phyloP scores from a whole-genome alignment of 1,140 invertebrate species.

The Drosophila burlai region DNA sequence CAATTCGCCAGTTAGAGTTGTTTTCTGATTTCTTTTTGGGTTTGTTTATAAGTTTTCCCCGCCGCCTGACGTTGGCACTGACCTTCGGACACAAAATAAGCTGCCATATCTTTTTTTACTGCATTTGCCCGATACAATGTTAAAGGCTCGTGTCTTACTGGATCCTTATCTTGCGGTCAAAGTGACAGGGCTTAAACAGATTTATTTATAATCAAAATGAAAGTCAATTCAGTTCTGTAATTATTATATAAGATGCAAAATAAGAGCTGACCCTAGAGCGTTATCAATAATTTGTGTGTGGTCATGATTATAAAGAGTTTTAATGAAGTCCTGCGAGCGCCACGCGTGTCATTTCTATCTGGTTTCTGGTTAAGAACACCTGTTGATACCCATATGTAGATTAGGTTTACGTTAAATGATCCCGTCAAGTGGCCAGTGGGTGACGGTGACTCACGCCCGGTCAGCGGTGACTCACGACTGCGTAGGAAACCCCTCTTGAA shows the following conservation, averaged over 20 bases:
- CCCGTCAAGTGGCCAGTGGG: constrained; percentile 20
- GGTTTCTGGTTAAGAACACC: constrained; percentile 4
- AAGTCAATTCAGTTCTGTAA: constrained; percentile 15
- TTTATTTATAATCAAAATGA: neutral
- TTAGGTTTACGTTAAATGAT: constrained; percentile 19
- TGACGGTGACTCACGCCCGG: constrained; percentile 39
- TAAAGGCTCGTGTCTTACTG: constrained; percentile 2
- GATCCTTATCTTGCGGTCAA: neutral
- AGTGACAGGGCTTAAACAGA: constrained; percentile 7
- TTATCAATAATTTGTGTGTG: constrained; percentile 5
- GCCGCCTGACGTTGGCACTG: constrained; percentile 64
- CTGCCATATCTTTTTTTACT: constrained; percentile 44
- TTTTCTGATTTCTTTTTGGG: constrained; percentile 29
- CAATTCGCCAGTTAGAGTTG: constrained; percentile 24
- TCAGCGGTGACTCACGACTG: constrained; percentile 41
- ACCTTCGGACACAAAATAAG: constrained; percentile 72
- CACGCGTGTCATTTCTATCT: constrained; percentile 2
- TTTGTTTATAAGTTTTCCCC: constrained; percentile 25
- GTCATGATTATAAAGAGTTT: constrained; percentile 10
- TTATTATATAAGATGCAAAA: constrained; percentile 7
- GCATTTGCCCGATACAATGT: constrained; percentile 6
- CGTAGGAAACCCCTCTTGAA: constrained; percentile 63
- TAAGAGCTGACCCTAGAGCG: neutral
- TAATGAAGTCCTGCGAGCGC: neutral
- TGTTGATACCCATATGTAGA: constrained; percentile 9